Evolutionary conservation across 2,113 vertebrate species (phyloP).

Genomic region (Strigops habroptila): DNA sequence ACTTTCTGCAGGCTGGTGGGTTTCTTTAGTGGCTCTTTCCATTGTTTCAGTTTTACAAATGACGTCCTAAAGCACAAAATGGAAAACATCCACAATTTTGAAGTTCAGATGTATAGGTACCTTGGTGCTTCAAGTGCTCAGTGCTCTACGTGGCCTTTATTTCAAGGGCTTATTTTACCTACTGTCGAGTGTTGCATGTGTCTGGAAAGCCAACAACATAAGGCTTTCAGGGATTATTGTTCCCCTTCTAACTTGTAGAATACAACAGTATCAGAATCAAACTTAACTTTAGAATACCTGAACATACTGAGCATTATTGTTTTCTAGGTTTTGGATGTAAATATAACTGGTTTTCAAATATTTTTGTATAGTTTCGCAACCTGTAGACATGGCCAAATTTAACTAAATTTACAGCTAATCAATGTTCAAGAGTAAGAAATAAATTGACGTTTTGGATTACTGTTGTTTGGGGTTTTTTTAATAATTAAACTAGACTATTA

Average conservation of each 20-base stretch:
- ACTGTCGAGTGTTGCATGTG: background rate
- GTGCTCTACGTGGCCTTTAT: background rate
- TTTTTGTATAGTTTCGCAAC: background rate
- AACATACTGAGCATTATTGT: background rate
- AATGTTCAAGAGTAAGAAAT: background rate
- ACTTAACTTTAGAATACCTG: background rate
- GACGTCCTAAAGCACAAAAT: background rate
- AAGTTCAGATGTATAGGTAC: background rate
- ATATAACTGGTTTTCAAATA: background rate
- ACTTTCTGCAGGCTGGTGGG: background rate
- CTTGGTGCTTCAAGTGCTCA: background rate
- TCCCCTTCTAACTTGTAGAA: background rate
- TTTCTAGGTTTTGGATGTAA: background rate
- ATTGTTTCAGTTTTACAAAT: background rate
- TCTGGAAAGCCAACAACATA: background rate
- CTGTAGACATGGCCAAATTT: background rate
- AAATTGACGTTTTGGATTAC: background rate
- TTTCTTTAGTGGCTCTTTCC: background rate
- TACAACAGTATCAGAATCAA: background rate
- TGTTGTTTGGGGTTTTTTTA: background rate
- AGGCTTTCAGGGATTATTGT: background rate
- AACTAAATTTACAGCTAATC: background rate
- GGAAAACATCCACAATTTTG: background rate
- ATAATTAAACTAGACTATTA: background rate
- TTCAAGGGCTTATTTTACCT: background rate